phyloP scores from a whole-genome alignment of 2,113 vertebrate species.

The Cranoglanis bouderius region DNA sequence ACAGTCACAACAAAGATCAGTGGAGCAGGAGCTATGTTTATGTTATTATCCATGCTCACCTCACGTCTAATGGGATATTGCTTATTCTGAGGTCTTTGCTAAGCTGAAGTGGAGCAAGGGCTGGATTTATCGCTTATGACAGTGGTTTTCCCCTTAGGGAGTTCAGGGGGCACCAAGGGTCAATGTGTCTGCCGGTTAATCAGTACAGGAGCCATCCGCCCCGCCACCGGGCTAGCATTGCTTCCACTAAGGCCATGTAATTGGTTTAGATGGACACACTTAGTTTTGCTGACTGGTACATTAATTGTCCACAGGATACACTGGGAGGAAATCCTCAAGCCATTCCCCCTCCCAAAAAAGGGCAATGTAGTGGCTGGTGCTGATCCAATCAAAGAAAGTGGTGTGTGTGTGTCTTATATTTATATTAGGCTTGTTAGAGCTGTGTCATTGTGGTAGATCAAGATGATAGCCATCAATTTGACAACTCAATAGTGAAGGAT shows the following conservation, averaged over 20 bases:
- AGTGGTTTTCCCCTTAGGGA: constrained; percentile 53
- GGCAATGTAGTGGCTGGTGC: constrained; percentile 7
- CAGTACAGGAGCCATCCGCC: constrained; percentile 55
- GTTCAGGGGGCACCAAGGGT: constrained; percentile 52
- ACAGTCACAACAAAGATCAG: constrained; percentile 41
- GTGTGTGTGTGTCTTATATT: neutral
- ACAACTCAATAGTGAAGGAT: constrained; percentile 38
- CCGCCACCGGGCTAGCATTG: constrained; percentile 48
- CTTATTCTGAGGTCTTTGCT: constrained; percentile 32
- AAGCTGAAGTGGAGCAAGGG: constrained; percentile 38
- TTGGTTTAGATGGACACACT: constrained; percentile 57
- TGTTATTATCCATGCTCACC: constrained; percentile 39
- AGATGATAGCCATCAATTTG: constrained; percentile 19
- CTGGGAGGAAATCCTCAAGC: constrained; percentile 41
- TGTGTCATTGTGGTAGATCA: constrained; percentile 4
- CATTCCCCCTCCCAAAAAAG: constrained; percentile 12
- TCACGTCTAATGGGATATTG: constrained; percentile 50
- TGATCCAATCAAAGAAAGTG: constrained; percentile 34
- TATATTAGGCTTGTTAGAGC: constrained; percentile 12
- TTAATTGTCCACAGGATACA: constrained; percentile 52
- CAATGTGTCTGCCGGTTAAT: constrained; percentile 60
- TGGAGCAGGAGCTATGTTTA: constrained; percentile 43
- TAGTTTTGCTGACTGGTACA: constrained; percentile 45
- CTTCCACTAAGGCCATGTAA: constrained; percentile 51
- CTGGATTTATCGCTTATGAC: constrained; percentile 55